Evolutionary conservation across 2,888 invertebrate species (phyloP).

Genomic region (Eretmocerus hayati): DNA sequence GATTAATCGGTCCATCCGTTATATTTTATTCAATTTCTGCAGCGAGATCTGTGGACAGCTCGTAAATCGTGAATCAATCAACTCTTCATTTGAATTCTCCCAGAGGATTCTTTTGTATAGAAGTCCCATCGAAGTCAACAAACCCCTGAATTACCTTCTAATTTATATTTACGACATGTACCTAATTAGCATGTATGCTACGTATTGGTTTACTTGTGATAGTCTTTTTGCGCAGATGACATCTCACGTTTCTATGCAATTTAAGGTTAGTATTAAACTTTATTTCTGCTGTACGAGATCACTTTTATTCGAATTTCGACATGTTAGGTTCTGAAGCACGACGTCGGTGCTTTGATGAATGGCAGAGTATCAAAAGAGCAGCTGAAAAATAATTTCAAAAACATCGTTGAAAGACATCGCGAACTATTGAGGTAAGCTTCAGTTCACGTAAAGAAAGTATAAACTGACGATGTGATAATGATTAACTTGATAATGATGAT

Average conservation of each 20-base stretch:
- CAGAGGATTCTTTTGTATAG: too few relatives aligned
- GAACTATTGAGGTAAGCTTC: conserved; percentile 2
- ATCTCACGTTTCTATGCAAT: conserved; percentile 1
- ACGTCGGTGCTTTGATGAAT: not conserved
- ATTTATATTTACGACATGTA: not conserved
- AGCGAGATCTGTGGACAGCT: too few relatives aligned
- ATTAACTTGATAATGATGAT: not conserved
- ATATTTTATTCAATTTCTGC: too few relatives aligned
- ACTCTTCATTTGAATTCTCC: too few relatives aligned
- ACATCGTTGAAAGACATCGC: conserved; percentile 1
- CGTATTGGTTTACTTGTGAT: conserved; percentile 4
- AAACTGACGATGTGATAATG: too few relatives aligned
- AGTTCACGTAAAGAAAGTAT: too few relatives aligned
- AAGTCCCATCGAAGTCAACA: too few relatives aligned
- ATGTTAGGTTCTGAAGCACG: not conserved
- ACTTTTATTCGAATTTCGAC: not conserved
- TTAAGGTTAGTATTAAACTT: not conserved
- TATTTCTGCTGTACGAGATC: not conserved
- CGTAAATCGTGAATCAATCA: too few relatives aligned
- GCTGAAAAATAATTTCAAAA: not conserved
- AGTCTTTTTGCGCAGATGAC: conserved; percentile 5
- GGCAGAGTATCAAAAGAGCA: not conserved
- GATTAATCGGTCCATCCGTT: too few relatives aligned
- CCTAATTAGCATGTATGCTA: too few relatives aligned
- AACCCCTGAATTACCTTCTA: not conserved